Percentiles rank a stretch among this genome's conserved stretches.
These are phyloP conservation scores for Eurystomus gularis DNA, from an alignment of 2,113 vertebrate species.

Conservation along the genomic window DNA sequence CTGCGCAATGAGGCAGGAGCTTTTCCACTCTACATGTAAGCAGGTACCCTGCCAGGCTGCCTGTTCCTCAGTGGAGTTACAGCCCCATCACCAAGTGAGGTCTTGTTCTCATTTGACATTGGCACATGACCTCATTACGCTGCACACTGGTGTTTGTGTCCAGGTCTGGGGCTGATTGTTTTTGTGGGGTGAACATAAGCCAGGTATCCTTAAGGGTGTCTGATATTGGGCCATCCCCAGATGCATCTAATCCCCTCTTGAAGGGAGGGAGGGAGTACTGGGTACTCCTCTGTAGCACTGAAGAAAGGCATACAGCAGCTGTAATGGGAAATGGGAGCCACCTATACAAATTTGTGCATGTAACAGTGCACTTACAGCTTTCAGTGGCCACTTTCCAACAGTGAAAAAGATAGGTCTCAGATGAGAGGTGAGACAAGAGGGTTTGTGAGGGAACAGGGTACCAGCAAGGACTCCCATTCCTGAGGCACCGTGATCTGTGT, in stretches of 20 bases:
- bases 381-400: not conserved
- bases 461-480: not conserved
- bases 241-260: not conserved
- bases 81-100: not conserved
- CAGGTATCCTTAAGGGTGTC: not conserved
- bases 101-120: not conserved
- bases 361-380: not conserved
- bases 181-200: not conserved
- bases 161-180: not conserved
- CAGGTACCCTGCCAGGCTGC: not conserved
- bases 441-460: not conserved
- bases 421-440: not conserved
- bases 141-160: not conserved
- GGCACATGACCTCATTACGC: accelerated
- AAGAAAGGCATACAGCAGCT: not conserved
- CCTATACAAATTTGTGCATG: not conserved
- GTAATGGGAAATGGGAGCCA: not conserved
- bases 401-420: not conserved
- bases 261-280: not conserved
- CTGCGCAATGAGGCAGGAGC: not conserved
- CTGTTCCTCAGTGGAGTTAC: not conserved
- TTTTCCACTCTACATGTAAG: not conserved
- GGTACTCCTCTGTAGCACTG: not conserved
- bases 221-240: not conserved
- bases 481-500: not conserved